Percentiles rank a stretch among this genome's conserved stretches.
These are phyloP conservation scores for Myotis pilosus DNA, from an alignment of 2,797 vertebrate genomes.

Conservation along the genomic window DNA sequence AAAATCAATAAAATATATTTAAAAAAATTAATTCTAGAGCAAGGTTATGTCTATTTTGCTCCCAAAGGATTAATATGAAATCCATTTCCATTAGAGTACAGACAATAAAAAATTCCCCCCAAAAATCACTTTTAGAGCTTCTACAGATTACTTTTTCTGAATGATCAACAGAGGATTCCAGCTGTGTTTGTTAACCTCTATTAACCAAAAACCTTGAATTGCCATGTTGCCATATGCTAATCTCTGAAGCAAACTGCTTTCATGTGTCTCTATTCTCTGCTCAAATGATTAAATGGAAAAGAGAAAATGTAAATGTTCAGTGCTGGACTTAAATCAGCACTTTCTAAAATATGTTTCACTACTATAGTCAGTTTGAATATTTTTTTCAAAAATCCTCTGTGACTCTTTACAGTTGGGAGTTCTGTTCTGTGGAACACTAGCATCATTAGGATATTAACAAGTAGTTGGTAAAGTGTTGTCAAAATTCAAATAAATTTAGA, in stretches of 20 bases:
- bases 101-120: background rate
- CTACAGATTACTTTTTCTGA: constrained; percentile 21
- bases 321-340: background rate
- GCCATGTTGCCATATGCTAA: background rate
- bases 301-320: background rate
- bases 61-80: constrained; percentile 43
- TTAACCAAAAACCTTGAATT: constrained; percentile 51
- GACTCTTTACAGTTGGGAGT: background rate
- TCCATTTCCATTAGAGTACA: constrained; percentile 2
- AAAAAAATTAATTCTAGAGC: constrained; percentile 29
- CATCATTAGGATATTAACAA: background rate
- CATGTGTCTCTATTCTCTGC: background rate
- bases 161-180: constrained; percentile 36
- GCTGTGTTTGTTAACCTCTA: constrained; percentile 39
- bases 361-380: background rate
- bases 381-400: background rate
- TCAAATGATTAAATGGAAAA: background rate
- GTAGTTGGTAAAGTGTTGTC: background rate
- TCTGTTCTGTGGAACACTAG: background rate
- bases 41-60: constrained; percentile 7
- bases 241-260: background rate
- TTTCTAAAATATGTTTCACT: background rate
- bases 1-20: too few species aligned
- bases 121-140: background rate
- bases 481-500: constrained; percentile 27